phyloP scores from a whole-genome alignment of 2,113 vertebrate species.

The Lophura nycthemera region DNA sequence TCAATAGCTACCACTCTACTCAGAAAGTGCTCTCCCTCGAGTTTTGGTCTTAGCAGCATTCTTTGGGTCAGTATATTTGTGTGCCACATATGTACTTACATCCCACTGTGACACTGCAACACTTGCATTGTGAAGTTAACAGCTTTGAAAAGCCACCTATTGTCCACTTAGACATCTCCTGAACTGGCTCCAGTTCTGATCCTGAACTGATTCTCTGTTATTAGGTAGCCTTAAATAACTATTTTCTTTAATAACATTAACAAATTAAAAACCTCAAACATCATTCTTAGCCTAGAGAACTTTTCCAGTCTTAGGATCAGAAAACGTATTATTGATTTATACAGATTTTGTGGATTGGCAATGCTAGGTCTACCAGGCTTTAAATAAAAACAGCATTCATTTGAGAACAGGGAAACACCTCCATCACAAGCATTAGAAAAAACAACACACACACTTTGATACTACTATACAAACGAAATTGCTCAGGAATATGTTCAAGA shows the following conservation, averaged over 20 bases:
- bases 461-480: neutral
- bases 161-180: neutral
- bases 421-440: neutral
- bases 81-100: neutral
- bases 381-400: neutral
- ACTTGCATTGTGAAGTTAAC: neutral
- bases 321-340: neutral
- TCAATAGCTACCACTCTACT: neutral
- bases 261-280: neutral
- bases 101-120: neutral
- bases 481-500: neutral
- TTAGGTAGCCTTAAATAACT: neutral
- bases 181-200: neutral
- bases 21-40: neutral
- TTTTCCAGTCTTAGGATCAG: neutral
- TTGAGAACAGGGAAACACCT: neutral
- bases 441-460: neutral
- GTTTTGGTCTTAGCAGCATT: neutral
- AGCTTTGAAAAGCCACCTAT: neutral
- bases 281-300: neutral
- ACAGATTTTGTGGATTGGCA: neutral
- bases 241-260: neutral
- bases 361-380: neutral
- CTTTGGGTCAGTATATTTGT: neutral
- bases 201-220: neutral